Conservation (phyloP, 2,888 invertebrate genomes). For the Neocrepidodera transversa region DNA sequence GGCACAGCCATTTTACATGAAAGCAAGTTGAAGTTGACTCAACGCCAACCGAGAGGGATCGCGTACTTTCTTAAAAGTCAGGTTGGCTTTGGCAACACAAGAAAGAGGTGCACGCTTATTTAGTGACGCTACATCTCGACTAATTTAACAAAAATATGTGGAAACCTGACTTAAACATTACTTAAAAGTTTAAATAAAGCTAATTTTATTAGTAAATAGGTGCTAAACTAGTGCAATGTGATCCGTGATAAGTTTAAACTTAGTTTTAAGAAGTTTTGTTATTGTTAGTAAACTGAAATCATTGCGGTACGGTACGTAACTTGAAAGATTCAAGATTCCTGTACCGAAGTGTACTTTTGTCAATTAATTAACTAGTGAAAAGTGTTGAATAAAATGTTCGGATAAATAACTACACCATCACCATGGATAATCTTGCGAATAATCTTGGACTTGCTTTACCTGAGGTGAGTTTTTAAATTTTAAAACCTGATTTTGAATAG, state of each 20-base stretch:
- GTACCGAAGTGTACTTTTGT: slow-evolving; percentile 4
- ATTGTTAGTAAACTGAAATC: not conserved
- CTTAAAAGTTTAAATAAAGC: not conserved
- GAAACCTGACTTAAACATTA: slow-evolving; percentile 30
- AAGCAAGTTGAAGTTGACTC: slow-evolving; percentile 8
- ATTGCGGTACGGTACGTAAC: not conserved
- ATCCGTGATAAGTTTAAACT: slow-evolving; percentile 5
- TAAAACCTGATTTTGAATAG: slow-evolving; percentile 22
- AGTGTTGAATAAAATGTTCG: slow-evolving; percentile 12
- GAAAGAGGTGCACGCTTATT: slow-evolving; percentile 29
- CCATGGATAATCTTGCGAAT: slow-evolving; percentile 56
- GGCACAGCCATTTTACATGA: slow-evolving; percentile 12
- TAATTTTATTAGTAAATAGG: not conserved
- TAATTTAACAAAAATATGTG: slow-evolving; percentile 33
- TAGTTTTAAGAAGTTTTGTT: slow-evolving; percentile 13
- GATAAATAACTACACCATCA: slow-evolving; percentile 14
- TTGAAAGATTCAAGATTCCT: not conserved
- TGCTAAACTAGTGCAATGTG: slow-evolving; percentile 23
- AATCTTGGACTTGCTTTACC: slow-evolving; percentile 55
- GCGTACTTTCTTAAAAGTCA: slow-evolving; percentile 45
- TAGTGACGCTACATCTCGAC: slow-evolving; percentile 35
- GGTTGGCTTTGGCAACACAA: slow-evolving; percentile 40
- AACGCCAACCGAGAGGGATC: slow-evolving; percentile 38
- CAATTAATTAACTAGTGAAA: slow-evolving; percentile 12
- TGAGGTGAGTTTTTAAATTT: slow-evolving; percentile 49